Conservation (phyloP, 1,140 invertebrate species). For the Maniola jurtina region DNA sequence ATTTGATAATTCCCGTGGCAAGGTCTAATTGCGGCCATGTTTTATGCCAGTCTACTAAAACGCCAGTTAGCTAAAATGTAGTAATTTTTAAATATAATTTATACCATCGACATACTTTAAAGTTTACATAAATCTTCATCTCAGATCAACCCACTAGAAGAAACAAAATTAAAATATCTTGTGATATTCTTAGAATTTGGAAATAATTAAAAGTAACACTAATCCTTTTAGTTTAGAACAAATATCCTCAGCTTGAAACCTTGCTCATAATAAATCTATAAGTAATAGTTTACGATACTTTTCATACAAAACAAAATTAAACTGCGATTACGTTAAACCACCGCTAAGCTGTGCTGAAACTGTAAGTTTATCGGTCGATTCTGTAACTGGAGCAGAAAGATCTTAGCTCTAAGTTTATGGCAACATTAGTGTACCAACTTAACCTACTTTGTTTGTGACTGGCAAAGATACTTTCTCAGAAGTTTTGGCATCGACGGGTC, state of each 20-base stretch:
- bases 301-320: conserved; percentile 29
- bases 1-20: background rate
- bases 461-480: background rate
- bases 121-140: too few species aligned
- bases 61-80: too few species aligned
- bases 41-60: background rate
- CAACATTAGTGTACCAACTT: background rate
- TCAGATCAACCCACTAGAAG: too few species aligned
- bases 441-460: background rate
- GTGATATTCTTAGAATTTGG: too few species aligned
- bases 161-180: too few species aligned
- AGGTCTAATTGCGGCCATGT: conserved; percentile 10
- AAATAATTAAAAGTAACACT: too few species aligned
- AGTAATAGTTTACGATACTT: conserved; percentile 5
- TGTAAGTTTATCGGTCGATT: conserved; percentile 27
- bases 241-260: conserved; percentile 3
- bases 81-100: too few species aligned
- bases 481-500: too few species aligned
- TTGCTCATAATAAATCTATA: conserved; percentile 15
- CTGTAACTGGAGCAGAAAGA: conserved; percentile 35
- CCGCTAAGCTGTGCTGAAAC: background rate
- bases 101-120: too few species aligned
- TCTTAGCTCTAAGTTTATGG: conserved; percentile 28
- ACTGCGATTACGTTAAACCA: conserved; percentile 31
- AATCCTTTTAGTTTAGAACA: too few species aligned